A percentile compares a stretch with the other conserved stretches of the same genome.
Conservation (phyloP, 1,140 invertebrate genomes). For the Drosophila yakuba region DNA sequence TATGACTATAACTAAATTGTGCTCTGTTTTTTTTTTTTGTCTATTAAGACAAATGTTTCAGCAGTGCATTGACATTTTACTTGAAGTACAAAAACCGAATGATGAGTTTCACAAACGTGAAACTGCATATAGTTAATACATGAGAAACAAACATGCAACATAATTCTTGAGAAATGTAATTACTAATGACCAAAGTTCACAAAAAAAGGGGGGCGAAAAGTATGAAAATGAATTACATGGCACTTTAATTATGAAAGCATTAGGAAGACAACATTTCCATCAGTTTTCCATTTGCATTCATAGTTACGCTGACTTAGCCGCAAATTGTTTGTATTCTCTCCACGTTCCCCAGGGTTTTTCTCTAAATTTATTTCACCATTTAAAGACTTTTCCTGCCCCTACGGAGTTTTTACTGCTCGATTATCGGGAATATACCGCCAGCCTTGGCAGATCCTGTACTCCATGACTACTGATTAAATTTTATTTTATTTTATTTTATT, state of each 20-base stretch:
- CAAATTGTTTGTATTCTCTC: too few species aligned
- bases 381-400: conserved; percentile 25
- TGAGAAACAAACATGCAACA: neutral
- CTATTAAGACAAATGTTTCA: conserved; percentile 16
- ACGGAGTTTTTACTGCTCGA: conserved; percentile 30
- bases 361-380: conserved; percentile 35
- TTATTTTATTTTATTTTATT: conserved; percentile 35
- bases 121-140: too few species aligned
- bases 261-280: neutral
- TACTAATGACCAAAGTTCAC: neutral
- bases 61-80: neutral
- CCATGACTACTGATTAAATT: conserved; percentile 40
- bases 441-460: too few species aligned
- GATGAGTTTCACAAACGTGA: neutral
- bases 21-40: conserved; percentile 1
- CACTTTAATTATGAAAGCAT: neutral
- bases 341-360: conserved; percentile 12
- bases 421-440: conserved; percentile 18
- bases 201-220: neutral
- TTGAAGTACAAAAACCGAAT: neutral
- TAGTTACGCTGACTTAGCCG: neutral
- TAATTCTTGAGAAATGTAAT: neutral
- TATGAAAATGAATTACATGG: neutral
- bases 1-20: conserved; percentile 7
- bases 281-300: neutral